Conservation (phyloP, 2,113 vertebrate species). For the Chloropsis cyanopogon region DNA sequence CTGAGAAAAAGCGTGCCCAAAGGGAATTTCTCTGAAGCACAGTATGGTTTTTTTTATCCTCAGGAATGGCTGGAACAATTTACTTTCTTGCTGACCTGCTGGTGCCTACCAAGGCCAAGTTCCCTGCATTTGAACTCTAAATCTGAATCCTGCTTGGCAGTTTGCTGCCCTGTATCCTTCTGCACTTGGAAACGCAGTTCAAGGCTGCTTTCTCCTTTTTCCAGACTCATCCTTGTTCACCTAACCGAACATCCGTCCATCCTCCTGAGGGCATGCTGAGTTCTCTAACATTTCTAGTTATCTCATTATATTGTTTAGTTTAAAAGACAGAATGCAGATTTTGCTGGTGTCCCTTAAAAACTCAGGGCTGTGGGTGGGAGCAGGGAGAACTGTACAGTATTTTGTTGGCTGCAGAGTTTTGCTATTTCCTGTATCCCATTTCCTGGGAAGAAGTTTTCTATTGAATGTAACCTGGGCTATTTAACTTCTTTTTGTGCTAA, state of each 20-base stretch:
- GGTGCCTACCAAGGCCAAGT: constrained; percentile 85
- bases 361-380: neutral
- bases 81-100: constrained; percentile 93
- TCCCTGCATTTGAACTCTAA: constrained; percentile 92
- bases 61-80: constrained; percentile 97
- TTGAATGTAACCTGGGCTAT: neutral
- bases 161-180: constrained; percentile 15
- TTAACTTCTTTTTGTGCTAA: neutral
- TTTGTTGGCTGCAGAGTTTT: constrained; percentile 37
- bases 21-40: neutral
- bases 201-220: neutral
- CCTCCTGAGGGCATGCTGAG: neutral
- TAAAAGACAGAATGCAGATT: neutral
- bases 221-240: neutral
- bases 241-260: neutral
- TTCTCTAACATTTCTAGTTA: neutral
- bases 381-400: neutral
- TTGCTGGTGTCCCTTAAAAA: constrained; percentile 3
- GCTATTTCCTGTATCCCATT: constrained; percentile 5
- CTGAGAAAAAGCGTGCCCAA: neutral
- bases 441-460: constrained; percentile 9
- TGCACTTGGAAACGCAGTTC: neutral
- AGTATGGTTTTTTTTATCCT: neutral
- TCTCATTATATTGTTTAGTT: neutral
- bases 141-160: neutral